Percentiles rank a stretch among this genome's conserved stretches.
phyloP scores from a whole-genome alignment of 1,140 invertebrate genomes.

The Limonius californicus region DNA sequence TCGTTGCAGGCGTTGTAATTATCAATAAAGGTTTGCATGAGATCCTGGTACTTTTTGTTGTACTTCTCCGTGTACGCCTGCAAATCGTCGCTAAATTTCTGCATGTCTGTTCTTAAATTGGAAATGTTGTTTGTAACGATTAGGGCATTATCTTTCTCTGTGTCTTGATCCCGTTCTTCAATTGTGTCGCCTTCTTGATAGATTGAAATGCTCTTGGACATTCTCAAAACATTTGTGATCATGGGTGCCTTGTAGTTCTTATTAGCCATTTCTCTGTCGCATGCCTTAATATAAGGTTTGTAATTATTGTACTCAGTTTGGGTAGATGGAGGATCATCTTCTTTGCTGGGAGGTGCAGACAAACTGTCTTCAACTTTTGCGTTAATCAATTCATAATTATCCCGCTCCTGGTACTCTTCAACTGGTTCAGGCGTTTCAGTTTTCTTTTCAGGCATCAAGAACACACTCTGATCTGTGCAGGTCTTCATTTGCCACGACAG shows the following conservation, averaged over 20 bases:
- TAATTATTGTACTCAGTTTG: slow-evolving; percentile 20
- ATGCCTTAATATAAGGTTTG: not conserved
- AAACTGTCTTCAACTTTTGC: not conserved
- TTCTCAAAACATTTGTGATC: slow-evolving; percentile 25
- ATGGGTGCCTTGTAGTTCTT: slow-evolving; percentile 18
- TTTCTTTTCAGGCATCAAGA: not conserved
- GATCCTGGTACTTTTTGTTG: slow-evolving; percentile 25
- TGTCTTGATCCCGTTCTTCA: slow-evolving; percentile 3
- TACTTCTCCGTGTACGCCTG: slow-evolving; percentile 33
- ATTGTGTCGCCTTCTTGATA: slow-evolving; percentile 15
- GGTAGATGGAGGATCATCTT: no score
- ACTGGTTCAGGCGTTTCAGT: no score
- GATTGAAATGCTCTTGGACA: slow-evolving; percentile 27
- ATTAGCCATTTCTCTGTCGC: not conserved
- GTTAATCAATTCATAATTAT: not conserved
- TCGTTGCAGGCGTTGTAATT: slow-evolving; percentile 26
- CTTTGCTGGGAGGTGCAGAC: not conserved
- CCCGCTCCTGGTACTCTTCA: not conserved
- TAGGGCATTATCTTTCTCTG: slow-evolving; percentile 21
- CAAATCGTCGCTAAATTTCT: slow-evolving; percentile 29
- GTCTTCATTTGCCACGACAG: slow-evolving; percentile 17
- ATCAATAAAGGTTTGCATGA: slow-evolving; percentile 25
- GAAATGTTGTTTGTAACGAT: slow-evolving; percentile 30
- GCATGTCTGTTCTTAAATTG: slow-evolving; percentile 33
- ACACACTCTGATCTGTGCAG: slow-evolving; percentile 6